phyloP scores from a whole-genome alignment of 2,113 vertebrate genomes.

The Toxotes chatareus region DNA sequence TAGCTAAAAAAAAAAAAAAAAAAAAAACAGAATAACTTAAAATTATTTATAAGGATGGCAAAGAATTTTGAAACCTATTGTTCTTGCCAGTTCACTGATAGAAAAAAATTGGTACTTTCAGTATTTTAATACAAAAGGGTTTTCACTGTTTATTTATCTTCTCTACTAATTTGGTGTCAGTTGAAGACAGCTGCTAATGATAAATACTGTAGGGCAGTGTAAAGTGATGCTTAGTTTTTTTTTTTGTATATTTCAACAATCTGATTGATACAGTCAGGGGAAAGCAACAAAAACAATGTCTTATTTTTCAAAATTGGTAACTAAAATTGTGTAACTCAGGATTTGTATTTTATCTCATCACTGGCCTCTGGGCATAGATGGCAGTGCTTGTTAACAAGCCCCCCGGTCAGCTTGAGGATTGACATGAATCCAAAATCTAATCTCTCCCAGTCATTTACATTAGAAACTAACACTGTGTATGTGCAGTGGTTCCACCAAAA shows the following conservation, averaged over 20 bases:
- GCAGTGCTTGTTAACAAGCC: constrained; percentile 26
- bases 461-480: constrained; percentile 40
- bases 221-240: neutral
- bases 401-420: constrained; percentile 24
- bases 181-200: neutral
- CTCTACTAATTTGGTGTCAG: neutral
- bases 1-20: neutral
- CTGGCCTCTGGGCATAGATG: constrained; percentile 8
- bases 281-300: neutral
- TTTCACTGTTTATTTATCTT: neutral
- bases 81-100: neutral
- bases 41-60: neutral
- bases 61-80: neutral
- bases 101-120: neutral
- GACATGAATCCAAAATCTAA: constrained; percentile 48
- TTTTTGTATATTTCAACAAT: neutral
- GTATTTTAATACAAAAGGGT: neutral
- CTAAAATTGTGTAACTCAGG: neutral
- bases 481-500: constrained; percentile 35
- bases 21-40: neutral
- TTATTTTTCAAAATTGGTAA: neutral
- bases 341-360: constrained; percentile 26
- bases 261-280: neutral
- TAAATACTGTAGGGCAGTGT: neutral
- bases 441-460: constrained; percentile 47